A percentile compares a stretch with the other conserved stretches of the same genome.
Conservation (phyloP, 2,888 invertebrate species). For the Xestia sexstrigata region DNA sequence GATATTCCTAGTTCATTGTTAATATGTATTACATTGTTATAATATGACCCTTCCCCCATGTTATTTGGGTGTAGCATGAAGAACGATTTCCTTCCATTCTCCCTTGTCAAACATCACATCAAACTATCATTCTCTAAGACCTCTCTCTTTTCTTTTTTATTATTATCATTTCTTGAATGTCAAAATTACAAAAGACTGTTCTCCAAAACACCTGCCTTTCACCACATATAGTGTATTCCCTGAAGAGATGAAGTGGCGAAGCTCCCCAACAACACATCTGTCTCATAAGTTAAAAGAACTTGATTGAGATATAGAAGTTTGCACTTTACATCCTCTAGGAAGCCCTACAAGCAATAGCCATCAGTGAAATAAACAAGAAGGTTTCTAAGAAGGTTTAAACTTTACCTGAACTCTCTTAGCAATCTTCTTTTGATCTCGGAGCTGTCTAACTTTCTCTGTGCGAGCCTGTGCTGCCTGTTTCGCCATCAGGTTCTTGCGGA, state of each 20-base stretch:
- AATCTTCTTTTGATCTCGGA: constrained; percentile 97
- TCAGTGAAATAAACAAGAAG: not conserved
- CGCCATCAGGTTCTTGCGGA: constrained; percentile 95
- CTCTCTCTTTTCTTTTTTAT: not conserved
- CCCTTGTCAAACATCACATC: not conserved
- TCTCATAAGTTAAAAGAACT: not conserved
- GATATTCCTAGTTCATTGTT: not conserved
- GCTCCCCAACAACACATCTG: not conserved
- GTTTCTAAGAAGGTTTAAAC: not conserved
- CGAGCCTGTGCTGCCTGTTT: constrained; percentile 96
- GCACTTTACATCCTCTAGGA: not conserved
- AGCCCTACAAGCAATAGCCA: not conserved
- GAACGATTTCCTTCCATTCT: not conserved
- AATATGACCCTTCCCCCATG: not conserved
- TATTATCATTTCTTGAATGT: not conserved
- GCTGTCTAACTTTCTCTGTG: constrained; percentile 97
- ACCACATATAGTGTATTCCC: not conserved
- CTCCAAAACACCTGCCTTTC: not conserved
- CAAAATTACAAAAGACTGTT: not conserved
- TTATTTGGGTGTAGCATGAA: not conserved
- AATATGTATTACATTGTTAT: too few relatives aligned
- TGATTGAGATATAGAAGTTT: not conserved
- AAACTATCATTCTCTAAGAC: not conserved
- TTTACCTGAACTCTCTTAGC: constrained; percentile 95
- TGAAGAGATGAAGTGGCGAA: too few relatives aligned